phyloP scores from a whole-genome alignment of 2,797 vertebrate species.

The Molossus molossus region DNA sequence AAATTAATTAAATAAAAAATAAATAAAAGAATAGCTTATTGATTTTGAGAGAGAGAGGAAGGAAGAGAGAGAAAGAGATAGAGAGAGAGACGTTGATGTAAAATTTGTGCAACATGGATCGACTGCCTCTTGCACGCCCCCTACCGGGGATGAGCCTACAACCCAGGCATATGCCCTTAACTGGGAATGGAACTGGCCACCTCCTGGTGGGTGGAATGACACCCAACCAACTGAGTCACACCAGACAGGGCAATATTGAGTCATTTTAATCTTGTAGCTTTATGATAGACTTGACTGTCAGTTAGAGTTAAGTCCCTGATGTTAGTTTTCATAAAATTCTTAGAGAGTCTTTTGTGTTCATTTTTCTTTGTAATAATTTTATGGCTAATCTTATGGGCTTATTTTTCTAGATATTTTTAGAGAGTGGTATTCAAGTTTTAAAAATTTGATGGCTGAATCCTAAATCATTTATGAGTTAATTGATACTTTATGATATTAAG shows the following conservation, averaged over 20 bases:
- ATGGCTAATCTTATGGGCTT: constrained; percentile 34
- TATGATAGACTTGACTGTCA: constrained; percentile 58
- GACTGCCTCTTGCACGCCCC: neutral
- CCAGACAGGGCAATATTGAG: neutral
- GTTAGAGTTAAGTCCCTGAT: neutral
- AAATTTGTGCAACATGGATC: neutral
- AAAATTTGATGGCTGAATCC: constrained; percentile 61
- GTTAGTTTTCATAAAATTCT: constrained; percentile 59
- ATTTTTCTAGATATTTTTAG: constrained; percentile 58
- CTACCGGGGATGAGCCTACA: neutral
- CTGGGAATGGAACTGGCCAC: neutral
- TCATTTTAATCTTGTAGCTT: constrained; percentile 49
- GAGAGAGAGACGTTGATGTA: neutral
- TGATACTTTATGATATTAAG: constrained; percentile 68
- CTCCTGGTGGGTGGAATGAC: neutral
- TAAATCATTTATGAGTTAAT: constrained; percentile 74
- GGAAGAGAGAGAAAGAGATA: neutral
- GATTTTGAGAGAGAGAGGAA: neutral
- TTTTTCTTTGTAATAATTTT: constrained; percentile 15
- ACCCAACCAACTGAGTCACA: neutral
- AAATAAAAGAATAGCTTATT: neutral
- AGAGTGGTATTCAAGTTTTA: constrained; percentile 52
- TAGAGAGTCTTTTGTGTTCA: constrained; percentile 38
- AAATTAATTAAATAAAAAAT: too few relatives aligned
- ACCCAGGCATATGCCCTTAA: neutral